Evolutionary conservation across 2,888 invertebrate species (phyloP), one percentile per base, ranked within the genome.

Genomic region (Apoderus coryli): DNA sequence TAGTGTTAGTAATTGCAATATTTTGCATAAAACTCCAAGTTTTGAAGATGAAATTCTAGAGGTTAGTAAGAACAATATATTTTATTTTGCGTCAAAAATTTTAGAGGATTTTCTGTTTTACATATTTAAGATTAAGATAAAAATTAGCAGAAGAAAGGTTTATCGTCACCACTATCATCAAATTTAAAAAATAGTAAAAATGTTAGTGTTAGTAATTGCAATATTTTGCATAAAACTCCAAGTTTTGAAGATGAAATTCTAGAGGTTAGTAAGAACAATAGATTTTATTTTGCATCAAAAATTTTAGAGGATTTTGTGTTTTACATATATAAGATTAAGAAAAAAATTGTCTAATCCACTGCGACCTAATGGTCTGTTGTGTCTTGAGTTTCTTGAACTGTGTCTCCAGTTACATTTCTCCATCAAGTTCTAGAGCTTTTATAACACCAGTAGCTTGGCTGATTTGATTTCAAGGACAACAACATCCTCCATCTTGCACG

Each of bases 41-140:
- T 53, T 64, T 39, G 74, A 74, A 40, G 66, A 70, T 40, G 51
- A 67, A 31, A 69, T 72, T 43, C 55, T 72, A 45, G 71, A 73
- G 69, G 72, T 25, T 14, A 13, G n/a, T 28, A 11, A 29, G 4
- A 10, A 26, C 23, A n/a, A 19, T n/a, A n/a, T 12, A 11, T 30
- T 29, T 14, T 19, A 6, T 19, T n/a, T n/a, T 7, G 19, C 6
- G 7, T n/a, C 19, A 19, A 19, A n/a, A 19, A 19, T n/a, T 19
- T 6, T 7, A 19, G 19, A 19, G 19, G n/a, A 6, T 7, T 7
- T 19, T 6, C 19, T 19, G 19, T 19, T 7, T 19, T 19, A 19
- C n/a, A 19, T 19, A 19, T 19, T n/a, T 19, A n/a, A 19, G 7
- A 19, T 19, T 19, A 19, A 19, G n/a, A 19, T 19, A 19, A 7